Base-by-base conservation (phyloP, 2,888 invertebrate genomes). In the Cephonodes hylas region DNA sequence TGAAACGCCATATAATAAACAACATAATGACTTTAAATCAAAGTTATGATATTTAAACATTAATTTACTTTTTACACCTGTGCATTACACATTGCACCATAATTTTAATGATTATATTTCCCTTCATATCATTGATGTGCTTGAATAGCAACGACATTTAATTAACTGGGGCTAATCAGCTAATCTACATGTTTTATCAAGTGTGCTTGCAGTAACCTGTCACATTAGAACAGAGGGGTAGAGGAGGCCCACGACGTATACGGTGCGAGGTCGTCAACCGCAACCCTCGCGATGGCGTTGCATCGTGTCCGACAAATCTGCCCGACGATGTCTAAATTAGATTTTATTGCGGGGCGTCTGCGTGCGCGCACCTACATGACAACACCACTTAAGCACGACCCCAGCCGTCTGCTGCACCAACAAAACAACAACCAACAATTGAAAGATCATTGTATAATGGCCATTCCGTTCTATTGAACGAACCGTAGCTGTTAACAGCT, bases 281-380 rank as follows among this genome's bases (percentile, higher is more conserved):
- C 79, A 80, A 83, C 86, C 85, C 84, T 79, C 73, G n/a, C n/a
- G 70, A 75, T 77, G 76, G 76, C 76, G 79, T 75, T 76, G 79
- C 85, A 75, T 84, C 83, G 77, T 77, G 81, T 80, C 85, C 84
- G 85, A 90, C 89, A 90, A 91, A 91, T 91, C 91, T 88, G 88
- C 83, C 77, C 78, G 79, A 80, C 83, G 78, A 91, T 85, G 90
- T 90, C 90, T 91, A 92, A 91, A 92, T 92, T 92, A 91, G 91
- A 92, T 91, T 91, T 92, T 91, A 91, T 91, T 91, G 85, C 90
- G 76, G 82, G 83, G 82, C 89, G 91, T 88, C 89, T 87, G 88
- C 81, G 73, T 80, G 80, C 80, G 81, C 76, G 74, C 79, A 80
- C 77, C 75, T 75, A 74, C 70, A 72, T 61, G 64, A 66, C 71